A percentile compares a stretch with the other conserved stretches of the same genome.
phyloP scores from a whole-genome alignment of 2,888 invertebrate genomes.

The Margaritifera margaritifera region DNA sequence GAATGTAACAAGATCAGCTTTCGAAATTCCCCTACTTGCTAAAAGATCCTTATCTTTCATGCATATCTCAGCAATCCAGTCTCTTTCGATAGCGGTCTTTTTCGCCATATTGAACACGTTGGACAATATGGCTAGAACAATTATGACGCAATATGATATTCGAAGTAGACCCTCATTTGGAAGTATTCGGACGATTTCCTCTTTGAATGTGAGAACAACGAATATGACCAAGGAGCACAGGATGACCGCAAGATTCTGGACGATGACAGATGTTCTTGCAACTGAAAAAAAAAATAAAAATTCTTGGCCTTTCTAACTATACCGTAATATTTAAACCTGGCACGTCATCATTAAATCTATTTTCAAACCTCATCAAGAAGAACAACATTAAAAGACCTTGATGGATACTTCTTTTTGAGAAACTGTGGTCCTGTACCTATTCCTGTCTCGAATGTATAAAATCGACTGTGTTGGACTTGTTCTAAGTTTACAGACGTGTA shows the following conservation, averaged over 20 bases:
- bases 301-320: no score
- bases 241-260: constrained; percentile 73
- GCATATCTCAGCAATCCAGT: constrained; percentile 75
- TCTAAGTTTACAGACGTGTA: no score
- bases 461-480: no score
- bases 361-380: no score
- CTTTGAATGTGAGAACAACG: constrained; percentile 53
- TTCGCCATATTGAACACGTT: constrained; percentile 70
- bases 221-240: constrained; percentile 70
- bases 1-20: not conserved
- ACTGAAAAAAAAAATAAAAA: constrained; percentile 63
- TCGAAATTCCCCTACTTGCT: constrained; percentile 65
- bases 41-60: constrained; percentile 66
- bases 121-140: constrained; percentile 71
- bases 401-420: no score
- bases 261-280: constrained; percentile 70
- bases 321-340: no score
- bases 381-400: no score
- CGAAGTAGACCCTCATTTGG: constrained; percentile 27
- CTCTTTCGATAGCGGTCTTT: constrained; percentile 72
- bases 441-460: no score
- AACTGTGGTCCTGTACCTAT: no score
- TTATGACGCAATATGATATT: constrained; percentile 60
- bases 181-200: constrained; percentile 24
- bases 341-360: no score